Conservation (phyloP, 1,140 invertebrate species). For the Mizuhopecten yessoensis region DNA sequence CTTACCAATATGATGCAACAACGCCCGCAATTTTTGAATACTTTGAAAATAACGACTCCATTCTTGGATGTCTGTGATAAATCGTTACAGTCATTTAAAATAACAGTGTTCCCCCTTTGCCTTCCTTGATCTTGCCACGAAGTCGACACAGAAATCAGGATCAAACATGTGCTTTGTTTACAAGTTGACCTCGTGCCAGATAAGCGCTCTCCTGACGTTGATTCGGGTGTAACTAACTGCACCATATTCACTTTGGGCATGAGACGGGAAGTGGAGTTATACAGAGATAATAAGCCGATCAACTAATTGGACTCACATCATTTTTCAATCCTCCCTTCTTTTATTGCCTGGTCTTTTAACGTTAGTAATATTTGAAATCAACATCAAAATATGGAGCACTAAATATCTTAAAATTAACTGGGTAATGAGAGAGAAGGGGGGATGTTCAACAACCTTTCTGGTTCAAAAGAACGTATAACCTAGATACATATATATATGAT, state of each 20-base stretch:
- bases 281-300: too few species aligned
- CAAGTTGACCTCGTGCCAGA: background rate
- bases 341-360: too few species aligned
- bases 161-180: background rate
- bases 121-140: background rate
- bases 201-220: background rate
- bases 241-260: background rate
- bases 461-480: too few species aligned
- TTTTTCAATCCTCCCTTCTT: too few species aligned
- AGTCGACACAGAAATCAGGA: background rate
- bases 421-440: too few species aligned
- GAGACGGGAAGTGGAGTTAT: background rate
- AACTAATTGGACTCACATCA: too few species aligned
- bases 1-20: constrained; percentile 90
- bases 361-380: too few species aligned
- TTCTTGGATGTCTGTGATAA: constrained; percentile 49
- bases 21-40: constrained; percentile 89
- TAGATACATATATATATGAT: too few species aligned
- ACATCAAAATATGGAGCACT: too few species aligned
- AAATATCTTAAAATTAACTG: too few species aligned
- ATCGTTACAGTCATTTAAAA: background rate
- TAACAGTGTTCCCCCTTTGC: background rate
- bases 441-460: too few species aligned
- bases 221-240: background rate
- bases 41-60: constrained; percentile 83